These are phyloP conservation scores for Drosophila prolongata DNA, from an alignment of 2,888 invertebrate species.

Conservation along the genomic window DNA sequence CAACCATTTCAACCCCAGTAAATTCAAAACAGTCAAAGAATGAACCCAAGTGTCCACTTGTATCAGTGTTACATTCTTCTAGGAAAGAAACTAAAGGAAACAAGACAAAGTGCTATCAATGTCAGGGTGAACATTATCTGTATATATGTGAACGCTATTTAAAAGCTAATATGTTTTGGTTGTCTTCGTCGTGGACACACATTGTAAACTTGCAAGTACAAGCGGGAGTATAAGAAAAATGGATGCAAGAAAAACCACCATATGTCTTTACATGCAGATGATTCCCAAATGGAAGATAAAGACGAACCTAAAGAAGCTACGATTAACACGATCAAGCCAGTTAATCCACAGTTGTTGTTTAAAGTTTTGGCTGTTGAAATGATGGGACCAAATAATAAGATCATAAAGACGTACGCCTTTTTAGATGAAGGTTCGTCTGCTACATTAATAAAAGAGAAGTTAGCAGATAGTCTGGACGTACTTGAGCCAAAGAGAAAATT, in stretches of 20 bases:
- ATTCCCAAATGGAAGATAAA: neutral
- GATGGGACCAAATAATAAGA: neutral
- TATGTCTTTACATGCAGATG: neutral
- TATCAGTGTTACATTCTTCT: too few relatives aligned
- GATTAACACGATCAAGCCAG: neutral
- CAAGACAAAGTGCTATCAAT: too few relatives aligned
- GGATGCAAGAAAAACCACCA: constrained; percentile 1
- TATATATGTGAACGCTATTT: too few relatives aligned
- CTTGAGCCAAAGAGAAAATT: too few relatives aligned
- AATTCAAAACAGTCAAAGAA: too few relatives aligned
- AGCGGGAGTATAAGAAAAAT: neutral
- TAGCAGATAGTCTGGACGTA: too few relatives aligned
- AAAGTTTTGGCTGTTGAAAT: neutral
- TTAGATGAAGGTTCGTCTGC: neutral
- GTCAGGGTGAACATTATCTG: too few relatives aligned
- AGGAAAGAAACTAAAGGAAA: too few relatives aligned
- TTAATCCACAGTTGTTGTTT: neutral
- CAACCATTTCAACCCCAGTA: too few relatives aligned
- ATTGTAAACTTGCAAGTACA: neutral
- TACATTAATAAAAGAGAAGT: neutral
- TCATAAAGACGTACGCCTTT: neutral
- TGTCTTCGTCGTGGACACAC: too few relatives aligned
- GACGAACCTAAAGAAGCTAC: neutral
- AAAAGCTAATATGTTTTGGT: neutral
- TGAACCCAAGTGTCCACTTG: too few relatives aligned